Evolutionary conservation across 2,888 invertebrate genomes (phyloP).

Genomic region (Lampropteryx suffumata): DNA sequence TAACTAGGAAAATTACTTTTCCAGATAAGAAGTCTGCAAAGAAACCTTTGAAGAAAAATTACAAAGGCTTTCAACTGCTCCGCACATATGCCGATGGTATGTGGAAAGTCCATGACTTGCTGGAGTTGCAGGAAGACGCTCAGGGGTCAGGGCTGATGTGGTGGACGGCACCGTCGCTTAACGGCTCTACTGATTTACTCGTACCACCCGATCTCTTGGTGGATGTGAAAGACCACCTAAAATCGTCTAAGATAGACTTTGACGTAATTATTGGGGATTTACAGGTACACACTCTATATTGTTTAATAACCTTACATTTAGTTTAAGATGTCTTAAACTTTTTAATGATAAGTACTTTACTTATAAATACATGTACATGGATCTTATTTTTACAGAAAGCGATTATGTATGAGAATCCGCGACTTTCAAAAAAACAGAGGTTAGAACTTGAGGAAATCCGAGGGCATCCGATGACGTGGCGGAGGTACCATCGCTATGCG

Average conservation of each 20-base stretch:
- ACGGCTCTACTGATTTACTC: slow-evolving; percentile 86
- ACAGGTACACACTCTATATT: too few relatives aligned
- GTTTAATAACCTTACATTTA: too few relatives aligned
- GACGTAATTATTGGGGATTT: slow-evolving; percentile 88
- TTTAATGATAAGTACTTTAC: background rate
- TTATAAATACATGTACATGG: background rate
- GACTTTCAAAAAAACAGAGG: slow-evolving; percentile 84
- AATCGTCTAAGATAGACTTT: slow-evolving; percentile 84
- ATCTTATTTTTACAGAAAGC: slow-evolving; percentile 75
- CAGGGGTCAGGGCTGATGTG: slow-evolving; percentile 77
- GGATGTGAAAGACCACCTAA: slow-evolving; percentile 83
- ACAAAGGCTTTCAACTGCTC: slow-evolving; percentile 82
- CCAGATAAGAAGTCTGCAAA: slow-evolving; percentile 61
- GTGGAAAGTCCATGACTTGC: slow-evolving; percentile 72
- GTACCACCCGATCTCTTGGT: slow-evolving; percentile 86
- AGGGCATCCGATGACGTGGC: slow-evolving; percentile 87
- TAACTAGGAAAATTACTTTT: slow-evolving; percentile 29
- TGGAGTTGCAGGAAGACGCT: slow-evolving; percentile 75
- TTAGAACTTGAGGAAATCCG: slow-evolving; percentile 80
- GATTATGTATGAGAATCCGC: slow-evolving; percentile 86
- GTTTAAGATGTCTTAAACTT: background rate
- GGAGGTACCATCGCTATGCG: slow-evolving; percentile 87
- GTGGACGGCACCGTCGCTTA: slow-evolving; percentile 76
- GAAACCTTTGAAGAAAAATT: slow-evolving; percentile 71
- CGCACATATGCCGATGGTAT: slow-evolving; percentile 66